Conservation (phyloP, 2,888 invertebrate genomes). For the Formica aserva region DNA sequence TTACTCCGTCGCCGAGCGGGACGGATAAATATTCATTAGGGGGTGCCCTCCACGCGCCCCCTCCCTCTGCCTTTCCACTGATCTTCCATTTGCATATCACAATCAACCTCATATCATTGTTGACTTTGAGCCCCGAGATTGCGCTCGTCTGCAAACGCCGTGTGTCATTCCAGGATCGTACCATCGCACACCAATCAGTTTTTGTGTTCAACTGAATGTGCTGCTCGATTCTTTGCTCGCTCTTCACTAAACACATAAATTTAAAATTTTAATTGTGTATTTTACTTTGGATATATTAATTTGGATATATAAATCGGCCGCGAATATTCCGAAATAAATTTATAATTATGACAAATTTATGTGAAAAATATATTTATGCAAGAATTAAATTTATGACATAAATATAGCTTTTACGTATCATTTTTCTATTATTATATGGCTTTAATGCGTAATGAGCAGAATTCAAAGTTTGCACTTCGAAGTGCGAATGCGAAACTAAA, state of each 20-base stretch:
- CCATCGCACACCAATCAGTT: slow-evolving; percentile 29
- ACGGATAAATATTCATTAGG: slow-evolving; percentile 84
- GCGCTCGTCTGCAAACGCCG: slow-evolving; percentile 57
- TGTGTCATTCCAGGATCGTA: slow-evolving; percentile 51
- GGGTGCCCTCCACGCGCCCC: slow-evolving; percentile 67
- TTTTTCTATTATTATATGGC: not conserved
- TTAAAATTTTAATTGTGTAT: not conserved
- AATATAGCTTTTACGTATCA: not conserved
- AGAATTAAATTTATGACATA: not conserved
- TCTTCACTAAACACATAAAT: not conserved
- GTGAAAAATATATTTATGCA: not conserved
- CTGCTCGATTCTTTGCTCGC: slow-evolving; percentile 16
- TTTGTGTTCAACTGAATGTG: slow-evolving; percentile 12
- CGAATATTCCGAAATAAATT: not conserved
- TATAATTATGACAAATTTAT: no score
- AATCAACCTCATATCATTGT: slow-evolving; percentile 84
- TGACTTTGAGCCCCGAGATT: slow-evolving; percentile 70
- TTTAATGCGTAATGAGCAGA: not conserved
- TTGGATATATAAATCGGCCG: not conserved
- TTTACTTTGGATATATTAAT: not conserved
- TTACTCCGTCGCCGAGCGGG: slow-evolving; percentile 71
- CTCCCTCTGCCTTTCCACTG: slow-evolving; percentile 59
- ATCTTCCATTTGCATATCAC: slow-evolving; percentile 83
- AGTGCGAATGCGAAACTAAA: slow-evolving; percentile 70
- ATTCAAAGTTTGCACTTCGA: slow-evolving; percentile 54